Evolutionary conservation across 2,797 vertebrate species (phyloP), one percentile per base, ranked within the genome.

Genomic region (Dermochelys coriacea): DNA sequence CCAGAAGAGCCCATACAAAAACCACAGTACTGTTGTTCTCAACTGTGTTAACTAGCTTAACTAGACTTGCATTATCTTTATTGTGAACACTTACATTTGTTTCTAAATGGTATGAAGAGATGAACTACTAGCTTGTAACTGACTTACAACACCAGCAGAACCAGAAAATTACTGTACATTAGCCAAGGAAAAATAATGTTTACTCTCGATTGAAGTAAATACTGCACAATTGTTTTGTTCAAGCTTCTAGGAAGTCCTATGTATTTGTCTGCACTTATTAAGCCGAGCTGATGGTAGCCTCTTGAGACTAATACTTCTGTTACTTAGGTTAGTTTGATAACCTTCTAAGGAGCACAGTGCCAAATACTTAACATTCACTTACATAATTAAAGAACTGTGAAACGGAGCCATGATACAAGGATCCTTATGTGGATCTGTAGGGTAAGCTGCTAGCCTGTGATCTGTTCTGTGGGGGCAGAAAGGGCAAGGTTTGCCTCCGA

Each of bases 181-280:
- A 85, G 16, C 50, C 51, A 54, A 25, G 7, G 50, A 93, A 84
- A 61, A 15, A 55, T 45, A 84, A 21, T 0, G 27, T 0, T 34
- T 71, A 71, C n/a, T 52, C 27, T 31, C 9, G 25, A 49, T 14
- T 77, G 25, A 80, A 34, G 0, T 9, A 52, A 84, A 52, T 0
- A 0, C 10, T 0, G 0, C 1, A 0, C 0, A 0, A 14, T 41
- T 85, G 14, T 3, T 4, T 31, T 6, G 27, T 6, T 6, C 21
- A 80, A 71, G 23, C 15, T 3, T 0, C 15, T 29, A 1, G 3
- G 12, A 27, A 74, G 4, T 5, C 50, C 54, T 52, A 15, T 34
- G 5, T 51, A 7, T n/a, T 82, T 89, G 47, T 55, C 18, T 91
- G 64, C n/a, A 37, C 21, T 54, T 51, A 88, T 79, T 10, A 34